Conservation (phyloP, 2,113 vertebrate species). For the Galeopterus variegatus region DNA sequence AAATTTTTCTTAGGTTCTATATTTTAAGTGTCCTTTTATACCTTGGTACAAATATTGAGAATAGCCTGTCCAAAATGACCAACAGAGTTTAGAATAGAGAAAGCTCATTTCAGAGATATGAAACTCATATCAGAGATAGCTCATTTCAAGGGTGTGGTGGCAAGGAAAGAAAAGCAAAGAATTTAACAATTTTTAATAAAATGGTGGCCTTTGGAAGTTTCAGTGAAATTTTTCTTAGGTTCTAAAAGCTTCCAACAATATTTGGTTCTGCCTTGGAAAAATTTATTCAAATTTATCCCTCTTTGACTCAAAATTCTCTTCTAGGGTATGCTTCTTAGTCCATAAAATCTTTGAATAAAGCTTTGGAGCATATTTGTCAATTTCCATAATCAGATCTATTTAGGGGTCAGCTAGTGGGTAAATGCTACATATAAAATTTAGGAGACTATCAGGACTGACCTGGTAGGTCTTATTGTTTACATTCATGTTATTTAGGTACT, state of each 20-base stretch:
- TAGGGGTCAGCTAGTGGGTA: background rate
- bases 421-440: background rate
- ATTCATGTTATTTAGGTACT: background rate
- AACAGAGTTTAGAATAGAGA: background rate
- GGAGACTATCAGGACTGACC: background rate
- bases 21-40: background rate
- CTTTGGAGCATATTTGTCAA: background rate
- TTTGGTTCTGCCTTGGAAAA: slow-evolving; percentile 11
- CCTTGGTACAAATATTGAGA: background rate
- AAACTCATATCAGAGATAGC: background rate
- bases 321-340: background rate
- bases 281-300: background rate
- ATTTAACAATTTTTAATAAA: background rate
- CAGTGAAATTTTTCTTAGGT: background rate
- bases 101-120: background rate
- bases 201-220: background rate
- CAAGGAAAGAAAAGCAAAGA: background rate
- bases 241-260: background rate
- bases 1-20: background rate
- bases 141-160: background rate
- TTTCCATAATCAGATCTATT: background rate
- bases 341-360: background rate
- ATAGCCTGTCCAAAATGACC: background rate
- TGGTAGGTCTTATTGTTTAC: background rate
- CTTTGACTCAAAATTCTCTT: background rate